Evolutionary conservation across 1,140 invertebrate species (phyloP), one percentile per base, ranked within the genome.

Genomic region (Frieseomelitta varia): DNA sequence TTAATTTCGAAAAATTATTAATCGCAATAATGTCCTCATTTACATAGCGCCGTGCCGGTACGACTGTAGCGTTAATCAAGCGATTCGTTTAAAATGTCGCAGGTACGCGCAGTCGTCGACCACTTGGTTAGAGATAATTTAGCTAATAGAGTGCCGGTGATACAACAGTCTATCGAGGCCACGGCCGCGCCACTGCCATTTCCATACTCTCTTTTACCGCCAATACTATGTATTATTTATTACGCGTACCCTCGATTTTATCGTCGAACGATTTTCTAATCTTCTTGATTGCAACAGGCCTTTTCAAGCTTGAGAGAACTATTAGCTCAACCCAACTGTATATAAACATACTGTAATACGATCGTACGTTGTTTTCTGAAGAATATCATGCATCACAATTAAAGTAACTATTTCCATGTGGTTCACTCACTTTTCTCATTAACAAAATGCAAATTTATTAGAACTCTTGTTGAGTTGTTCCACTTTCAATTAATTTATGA

Each of bases 1-100:
- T 93, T 93, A 92, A 93, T 93, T 92, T 87, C 78, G 85, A 93
- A 93, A 93, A 93, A 93, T 93, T 93, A 93, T 93, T 91, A 92
- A 93, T 91, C 80, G 89, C 86, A 90, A 93, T 92, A 91, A 92
- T 90, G 88, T 92, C 91, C 86, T 90, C 87, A 92, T 91, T 90
- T 89, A 82, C 85, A 84, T 78, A 83, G 71, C 72, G 72, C 56
- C 65, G 77, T 69, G 56, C 39, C 34, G 72, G 79, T 82, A 34
- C 71, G 80, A 82, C 77, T 83, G 81, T 82, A 76, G 75, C 76
- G 77, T 75, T 86, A 83, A 87, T 77, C 81, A 72, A 86, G 71
- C 77, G 71, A 88, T 85, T 87, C 63, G 77, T 79, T 77, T 75
- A 87, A 77, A 90, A 86, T 71, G 77, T 77, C 61, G 78, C 53